A percentile compares a stretch with the other conserved stretches of the same genome.
Conservation (phyloP, 2,888 invertebrate genomes). For the Copidosoma aretas region DNA sequence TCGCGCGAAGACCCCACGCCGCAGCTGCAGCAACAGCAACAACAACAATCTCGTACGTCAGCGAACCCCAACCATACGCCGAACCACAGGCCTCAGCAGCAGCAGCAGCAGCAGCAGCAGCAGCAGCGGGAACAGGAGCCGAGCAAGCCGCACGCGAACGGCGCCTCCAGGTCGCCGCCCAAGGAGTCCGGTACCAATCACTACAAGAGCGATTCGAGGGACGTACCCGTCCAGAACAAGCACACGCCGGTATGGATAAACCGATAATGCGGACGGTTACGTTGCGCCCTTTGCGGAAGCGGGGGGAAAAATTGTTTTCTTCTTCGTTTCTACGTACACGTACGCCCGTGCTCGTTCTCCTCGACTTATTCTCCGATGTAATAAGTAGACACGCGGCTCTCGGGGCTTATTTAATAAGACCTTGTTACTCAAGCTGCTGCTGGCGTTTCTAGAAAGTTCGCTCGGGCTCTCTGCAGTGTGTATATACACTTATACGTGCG, state of each 20-base stretch:
- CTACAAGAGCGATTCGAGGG: constrained; percentile 62
- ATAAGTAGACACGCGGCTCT: not conserved
- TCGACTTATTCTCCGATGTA: not conserved
- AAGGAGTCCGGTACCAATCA: constrained; percentile 69
- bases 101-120: constrained; percentile 51
- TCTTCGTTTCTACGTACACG: too few relatives aligned
- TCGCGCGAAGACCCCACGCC: constrained; percentile 49
- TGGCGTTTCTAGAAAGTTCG: not conserved
- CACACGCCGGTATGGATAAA: constrained; percentile 53
- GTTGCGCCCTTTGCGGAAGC: too few relatives aligned
- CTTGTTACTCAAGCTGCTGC: not conserved
- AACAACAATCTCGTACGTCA: constrained; percentile 47
- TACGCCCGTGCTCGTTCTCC: too few relatives aligned
- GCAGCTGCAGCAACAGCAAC: constrained; percentile 44
- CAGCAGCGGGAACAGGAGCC: constrained; percentile 45
- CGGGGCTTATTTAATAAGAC: not conserved
- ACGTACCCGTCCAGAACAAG: constrained; percentile 52
- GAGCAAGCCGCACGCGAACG: constrained; percentile 57
- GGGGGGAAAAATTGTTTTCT: too few relatives aligned
- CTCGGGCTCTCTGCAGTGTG: not conserved
- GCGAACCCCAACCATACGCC: constrained; percentile 54
- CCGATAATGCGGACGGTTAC: not conserved
- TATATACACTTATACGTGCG: too few relatives aligned
- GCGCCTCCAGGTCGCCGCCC: constrained; percentile 64
- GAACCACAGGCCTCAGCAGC: constrained; percentile 54